Conservation (phyloP, 2,113 vertebrate genomes). For the crab-eating macaque (Macaca fascicularis) region DNA sequence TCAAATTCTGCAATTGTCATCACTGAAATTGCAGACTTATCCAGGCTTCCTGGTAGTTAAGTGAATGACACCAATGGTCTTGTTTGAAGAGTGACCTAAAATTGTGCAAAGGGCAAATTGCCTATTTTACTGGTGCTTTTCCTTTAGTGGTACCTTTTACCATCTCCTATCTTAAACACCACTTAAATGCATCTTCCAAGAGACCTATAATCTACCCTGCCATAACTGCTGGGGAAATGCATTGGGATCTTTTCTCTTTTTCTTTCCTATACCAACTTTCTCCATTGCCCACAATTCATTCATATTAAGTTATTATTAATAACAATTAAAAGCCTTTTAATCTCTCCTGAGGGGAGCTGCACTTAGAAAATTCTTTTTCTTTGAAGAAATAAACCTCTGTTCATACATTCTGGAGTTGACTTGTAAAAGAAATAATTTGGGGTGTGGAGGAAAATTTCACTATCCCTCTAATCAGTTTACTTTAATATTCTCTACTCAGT, state of each 20-base stretch:
- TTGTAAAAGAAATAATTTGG: slow-evolving; percentile 3
- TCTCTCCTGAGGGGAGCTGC: background rate
- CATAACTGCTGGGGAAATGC: background rate
- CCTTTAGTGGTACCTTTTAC: background rate
- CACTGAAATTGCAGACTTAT: background rate
- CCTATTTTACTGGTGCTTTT: background rate
- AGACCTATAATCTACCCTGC: background rate
- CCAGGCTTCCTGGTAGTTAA: background rate
- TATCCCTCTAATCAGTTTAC: background rate
- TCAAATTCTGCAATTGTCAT: background rate
- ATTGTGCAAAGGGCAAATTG: background rate
- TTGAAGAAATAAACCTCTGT: background rate
- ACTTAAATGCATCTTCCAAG: background rate
- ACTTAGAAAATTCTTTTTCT: background rate
- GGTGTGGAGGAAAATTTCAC: background rate
- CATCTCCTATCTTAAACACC: background rate
- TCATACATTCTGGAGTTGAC: background rate
- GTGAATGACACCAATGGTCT: background rate
- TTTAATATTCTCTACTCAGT: background rate
- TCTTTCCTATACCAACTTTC: background rate
- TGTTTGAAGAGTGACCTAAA: background rate
- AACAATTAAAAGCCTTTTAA: background rate
- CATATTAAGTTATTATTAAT: background rate
- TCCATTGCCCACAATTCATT: background rate
- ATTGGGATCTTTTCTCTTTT: background rate